Conservation (phyloP, 2,797 vertebrate species). For the Anomalospiza imberbis region DNA sequence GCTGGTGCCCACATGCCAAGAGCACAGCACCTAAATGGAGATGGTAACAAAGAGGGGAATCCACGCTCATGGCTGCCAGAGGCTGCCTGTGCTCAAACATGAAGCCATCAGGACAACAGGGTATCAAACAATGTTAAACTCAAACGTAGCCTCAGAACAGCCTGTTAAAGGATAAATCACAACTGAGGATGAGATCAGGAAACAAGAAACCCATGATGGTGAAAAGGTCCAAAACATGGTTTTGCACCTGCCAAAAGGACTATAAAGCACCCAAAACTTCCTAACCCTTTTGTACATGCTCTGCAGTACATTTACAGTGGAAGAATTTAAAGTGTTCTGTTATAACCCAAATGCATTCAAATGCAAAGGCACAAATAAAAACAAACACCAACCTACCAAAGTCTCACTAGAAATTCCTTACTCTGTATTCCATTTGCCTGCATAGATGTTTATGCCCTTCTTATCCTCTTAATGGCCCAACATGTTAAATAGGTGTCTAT, state of each 20-base stretch:
- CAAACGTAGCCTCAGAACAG: not conserved
- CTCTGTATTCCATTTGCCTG: not conserved
- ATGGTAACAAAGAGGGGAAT: not conserved
- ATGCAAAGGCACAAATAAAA: not conserved
- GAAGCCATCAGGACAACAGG: not conserved
- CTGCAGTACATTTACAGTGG: accelerated
- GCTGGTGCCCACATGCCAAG: not conserved
- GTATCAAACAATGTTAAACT: not conserved
- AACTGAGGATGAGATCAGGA: not conserved
- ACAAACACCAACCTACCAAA: not conserved
- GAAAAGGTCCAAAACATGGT: not conserved
- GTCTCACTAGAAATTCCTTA: not conserved
- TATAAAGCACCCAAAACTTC: not conserved
- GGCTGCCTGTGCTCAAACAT: not conserved
- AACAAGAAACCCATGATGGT: accelerated
- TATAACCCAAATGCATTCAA: not conserved
- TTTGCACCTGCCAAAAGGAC: not conserved
- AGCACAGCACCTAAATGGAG: not conserved
- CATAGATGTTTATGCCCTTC: not conserved
- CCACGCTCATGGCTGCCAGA: not conserved
- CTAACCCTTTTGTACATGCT: not conserved
- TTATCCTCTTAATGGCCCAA: not conserved
- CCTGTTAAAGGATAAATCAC: not conserved
- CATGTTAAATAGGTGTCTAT: not conserved
- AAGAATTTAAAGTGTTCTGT: not conserved